Evolutionary conservation across 2,113 vertebrate species (phyloP).

Genomic region (Pachyramphus minor): DNA sequence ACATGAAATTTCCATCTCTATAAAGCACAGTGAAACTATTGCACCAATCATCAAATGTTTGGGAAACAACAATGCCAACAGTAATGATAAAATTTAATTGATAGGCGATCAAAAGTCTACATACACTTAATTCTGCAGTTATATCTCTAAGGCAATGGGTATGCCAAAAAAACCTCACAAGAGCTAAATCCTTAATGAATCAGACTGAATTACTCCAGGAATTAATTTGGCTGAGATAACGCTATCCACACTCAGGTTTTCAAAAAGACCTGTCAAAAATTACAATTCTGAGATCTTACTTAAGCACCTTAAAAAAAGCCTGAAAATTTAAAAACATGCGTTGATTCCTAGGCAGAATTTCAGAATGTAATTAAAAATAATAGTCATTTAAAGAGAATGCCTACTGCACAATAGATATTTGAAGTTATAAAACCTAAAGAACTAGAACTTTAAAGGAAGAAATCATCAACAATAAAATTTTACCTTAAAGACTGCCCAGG

Average conservation of each 20-base stretch:
- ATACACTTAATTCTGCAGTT: not conserved
- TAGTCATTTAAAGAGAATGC: not conserved
- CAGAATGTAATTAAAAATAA: not conserved
- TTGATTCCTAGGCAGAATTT: not conserved
- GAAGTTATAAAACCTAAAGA: not conserved
- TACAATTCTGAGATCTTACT: not conserved
- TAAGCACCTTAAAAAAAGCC: not conserved
- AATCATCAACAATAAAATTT: not conserved
- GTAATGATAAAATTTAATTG: conserved; percentile 1
- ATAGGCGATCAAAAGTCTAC: not conserved
- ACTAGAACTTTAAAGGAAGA: not conserved
- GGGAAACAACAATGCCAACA: not conserved
- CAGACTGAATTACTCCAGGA: not conserved
- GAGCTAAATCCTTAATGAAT: conserved; percentile 3
- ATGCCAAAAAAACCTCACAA: not conserved
- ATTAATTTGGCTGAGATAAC: conserved; percentile 20
- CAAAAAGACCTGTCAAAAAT: not conserved
- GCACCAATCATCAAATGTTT: not conserved
- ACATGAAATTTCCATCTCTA: not conserved
- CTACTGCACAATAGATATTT: not conserved
- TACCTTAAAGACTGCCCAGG: not conserved
- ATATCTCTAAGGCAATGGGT: not conserved
- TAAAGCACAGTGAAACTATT: not conserved
- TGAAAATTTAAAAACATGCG: not conserved
- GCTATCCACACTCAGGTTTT: not conserved